Percentiles rank a stretch among this genome's conserved stretches.
phyloP scores from a whole-genome alignment of 2,113 vertebrate species.

The mouse (Mus musculus) region GRCm39 chr13:30900001-30900500 shows the following conservation, averaged over 20 bases:
- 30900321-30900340: not conserved
- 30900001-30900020: not conserved
- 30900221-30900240: not conserved
- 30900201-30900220: too few relatives aligned
- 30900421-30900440: not conserved
- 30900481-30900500: not conserved
- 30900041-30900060: not conserved
- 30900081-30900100: not conserved
- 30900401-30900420: not conserved
- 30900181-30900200: not conserved
- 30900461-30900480: not conserved
- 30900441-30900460: not conserved
- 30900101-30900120: not conserved
- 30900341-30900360: constrained; percentile 64
- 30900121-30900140: not conserved
- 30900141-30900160: not conserved
- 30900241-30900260: fast-evolving
- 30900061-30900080: not conserved
- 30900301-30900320: not conserved
- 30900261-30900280: not conserved
- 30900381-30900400: constrained; percentile 43
- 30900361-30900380: constrained; percentile 47
- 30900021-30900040: not conserved
- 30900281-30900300: not conserved
- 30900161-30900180: not conserved